phyloP scores from a whole-genome alignment of 2,888 invertebrate species.

The Mythimna impura region DNA sequence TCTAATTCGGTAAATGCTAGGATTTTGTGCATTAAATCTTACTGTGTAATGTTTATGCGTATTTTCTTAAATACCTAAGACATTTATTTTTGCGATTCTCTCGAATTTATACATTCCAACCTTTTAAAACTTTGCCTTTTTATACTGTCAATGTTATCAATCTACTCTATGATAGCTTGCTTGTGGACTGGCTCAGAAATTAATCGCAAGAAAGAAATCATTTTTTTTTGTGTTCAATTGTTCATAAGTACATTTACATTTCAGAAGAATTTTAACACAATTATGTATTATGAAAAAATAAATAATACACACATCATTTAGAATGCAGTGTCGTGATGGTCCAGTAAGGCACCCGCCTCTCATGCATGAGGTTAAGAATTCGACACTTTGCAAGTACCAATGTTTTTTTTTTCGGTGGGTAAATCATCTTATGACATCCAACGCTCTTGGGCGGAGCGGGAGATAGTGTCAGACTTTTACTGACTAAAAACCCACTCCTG shows the following conservation, averaged over 20 bases:
- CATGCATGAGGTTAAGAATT: no score
- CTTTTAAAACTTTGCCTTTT: slow-evolving; percentile 61
- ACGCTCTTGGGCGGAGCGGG: no score
- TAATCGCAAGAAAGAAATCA: slow-evolving; percentile 17
- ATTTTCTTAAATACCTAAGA: slow-evolving; percentile 63
- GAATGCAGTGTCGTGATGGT: neutral
- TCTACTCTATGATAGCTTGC: slow-evolving; percentile 62
- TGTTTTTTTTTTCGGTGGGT: no score
- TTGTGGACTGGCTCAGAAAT: slow-evolving; percentile 58
- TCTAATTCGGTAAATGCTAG: slow-evolving; percentile 62
- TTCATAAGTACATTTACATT: neutral
- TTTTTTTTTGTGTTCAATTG: neutral
- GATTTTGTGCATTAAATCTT: slow-evolving; percentile 65
- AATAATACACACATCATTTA: neutral
- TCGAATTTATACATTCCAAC: slow-evolving; percentile 72
- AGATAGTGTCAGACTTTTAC: no score
- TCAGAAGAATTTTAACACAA: neutral
- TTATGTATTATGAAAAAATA: neutral
- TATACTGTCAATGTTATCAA: slow-evolving; percentile 62
- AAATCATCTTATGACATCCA: no score
- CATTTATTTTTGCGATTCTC: slow-evolving; percentile 71
- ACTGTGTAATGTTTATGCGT: slow-evolving; percentile 62
- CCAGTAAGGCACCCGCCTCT: no score
- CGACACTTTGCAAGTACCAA: no score
- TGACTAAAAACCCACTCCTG: no score